Base-by-base conservation (phyloP, 2,888 invertebrate species). In the Caenorhabditis angaria region DNA sequence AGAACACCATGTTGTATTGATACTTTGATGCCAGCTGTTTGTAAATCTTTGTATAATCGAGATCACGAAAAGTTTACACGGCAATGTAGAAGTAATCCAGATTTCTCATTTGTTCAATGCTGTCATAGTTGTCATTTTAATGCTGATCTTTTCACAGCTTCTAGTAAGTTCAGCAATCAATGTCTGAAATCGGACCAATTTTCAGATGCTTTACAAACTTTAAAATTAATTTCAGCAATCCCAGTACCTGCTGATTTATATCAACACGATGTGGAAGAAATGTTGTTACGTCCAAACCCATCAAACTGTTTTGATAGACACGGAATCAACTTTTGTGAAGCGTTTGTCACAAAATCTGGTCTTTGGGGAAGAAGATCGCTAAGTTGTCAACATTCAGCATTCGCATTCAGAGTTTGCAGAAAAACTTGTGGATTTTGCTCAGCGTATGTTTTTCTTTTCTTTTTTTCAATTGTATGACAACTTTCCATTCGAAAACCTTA, bases 21-120 rank as follows among this genome's bases (percentile, higher is more conserved):
- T 54, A 82, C 82, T 8, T 53, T 83, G 12, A 64, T 76, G 65
- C 77, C 82, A 4, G 77, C 77, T 28, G 81, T 81, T 25, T 83
- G 81, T 57, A 77, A 76, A 57, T 41, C 78, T 6, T 63, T 82
- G 18, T 81, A 81, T 56, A 78, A 80, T 51, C 24, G 76, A 60
- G 78, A 82, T 51, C 78, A 78, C 56, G 79, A 83, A 22, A 71
- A 70, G 25, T 84, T 84, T 73, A 62, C 77, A n/a, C 68, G 60
- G 35, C 77, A 74, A 25, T 84, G 84, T 59, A 75, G 83, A 51
- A 72, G 55, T 12, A 82, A 83, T 32, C 70, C 82, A 14, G 84
- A 84, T 60, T 83, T 83, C 65, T 77, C 78, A 27, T 83, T 84
- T 65, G 78, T 84, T 27, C 84, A 84, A 64, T 84, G 84, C 47